Base-by-base conservation (phyloP, 2,797 vertebrate species). In the Epinephelus awoara region DNA sequence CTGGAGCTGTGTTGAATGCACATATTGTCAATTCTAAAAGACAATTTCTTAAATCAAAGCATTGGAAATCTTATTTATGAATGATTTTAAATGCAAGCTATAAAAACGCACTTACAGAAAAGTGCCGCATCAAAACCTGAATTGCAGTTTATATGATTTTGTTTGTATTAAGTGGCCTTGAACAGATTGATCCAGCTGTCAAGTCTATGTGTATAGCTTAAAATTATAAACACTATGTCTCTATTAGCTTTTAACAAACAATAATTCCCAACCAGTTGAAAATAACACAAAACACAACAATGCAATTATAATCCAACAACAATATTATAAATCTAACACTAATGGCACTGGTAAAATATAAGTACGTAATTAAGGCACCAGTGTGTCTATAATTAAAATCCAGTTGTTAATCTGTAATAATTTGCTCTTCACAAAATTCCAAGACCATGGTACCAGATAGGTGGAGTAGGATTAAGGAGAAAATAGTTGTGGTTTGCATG, bases 1-100 rank as follows among this genome's bases (percentile, higher is more conserved):
- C 13, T 21, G 13, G 23, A 70, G 21, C 40, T 15, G 13, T 19
- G 4, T 11, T 29, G 29, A 59, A 55, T 64, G 0, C 64, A 67
- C 27, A 63, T 25, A 62, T 10, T 40, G n/a, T 55, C n/a, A 67
- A 27, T 50, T 50, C 12, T 70, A 14, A 27, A 67, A 46, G 15
- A 50, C 6, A 62, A 21, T 18, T 29, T 57, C 23, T 25, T 40
- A 38, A 34, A 34, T 34, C 6, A 34, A 47, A 56, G 49, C 49
- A 19, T 19, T 38, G 9, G 4, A 40, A 14, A 50, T 17, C 8
- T 40, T 25, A 18, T 61, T 70, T 6, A 58, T 49, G 5, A 68
- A 56, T 1, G 29, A 29, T 14, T 38, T 51, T 19, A 25, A 13
- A 29, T 12, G 42, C 4, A 14, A 29, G 11, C 34, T 47, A 9